Conservation (phyloP, 2,113 vertebrate species). For the Elachura formosa region DNA sequence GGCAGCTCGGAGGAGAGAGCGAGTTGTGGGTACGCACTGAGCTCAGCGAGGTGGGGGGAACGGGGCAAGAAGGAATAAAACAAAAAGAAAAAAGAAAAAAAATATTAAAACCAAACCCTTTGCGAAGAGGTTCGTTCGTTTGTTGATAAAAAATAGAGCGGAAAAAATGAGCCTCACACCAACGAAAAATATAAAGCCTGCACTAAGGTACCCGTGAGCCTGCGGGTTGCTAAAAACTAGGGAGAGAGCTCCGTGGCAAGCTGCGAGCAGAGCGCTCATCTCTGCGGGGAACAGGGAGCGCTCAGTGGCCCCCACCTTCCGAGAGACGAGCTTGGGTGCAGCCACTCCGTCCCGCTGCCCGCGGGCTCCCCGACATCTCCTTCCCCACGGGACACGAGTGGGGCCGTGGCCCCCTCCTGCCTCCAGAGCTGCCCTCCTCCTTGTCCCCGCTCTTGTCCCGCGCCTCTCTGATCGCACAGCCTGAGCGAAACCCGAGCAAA, state of each 20-base stretch:
- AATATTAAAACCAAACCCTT: not conserved
- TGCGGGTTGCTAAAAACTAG: not conserved
- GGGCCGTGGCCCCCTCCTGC: not conserved
- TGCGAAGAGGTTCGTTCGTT: not conserved
- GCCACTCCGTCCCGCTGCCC: not conserved
- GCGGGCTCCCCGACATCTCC: not conserved
- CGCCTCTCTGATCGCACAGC: not conserved
- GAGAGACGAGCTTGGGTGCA: not conserved
- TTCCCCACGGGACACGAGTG: not conserved
- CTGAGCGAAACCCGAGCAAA: not conserved
- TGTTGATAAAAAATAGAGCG: too few relatives aligned
- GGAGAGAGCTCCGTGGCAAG: not conserved
- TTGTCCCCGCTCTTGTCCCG: not conserved
- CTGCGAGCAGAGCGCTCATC: not conserved
- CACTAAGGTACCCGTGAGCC: not conserved
- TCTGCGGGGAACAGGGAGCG: not conserved
- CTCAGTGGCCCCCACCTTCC: not conserved
- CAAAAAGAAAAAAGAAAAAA: fast-evolving
- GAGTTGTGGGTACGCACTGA: not conserved
- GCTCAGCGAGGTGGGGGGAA: not conserved
- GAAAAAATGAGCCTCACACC: not conserved
- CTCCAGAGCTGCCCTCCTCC: not conserved
- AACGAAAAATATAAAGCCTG: not conserved
- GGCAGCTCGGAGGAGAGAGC: not conserved
- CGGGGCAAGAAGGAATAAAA: not conserved